phyloP scores from a whole-genome alignment of 2,797 vertebrate species.

The Acipenser transmontanus region DNA sequence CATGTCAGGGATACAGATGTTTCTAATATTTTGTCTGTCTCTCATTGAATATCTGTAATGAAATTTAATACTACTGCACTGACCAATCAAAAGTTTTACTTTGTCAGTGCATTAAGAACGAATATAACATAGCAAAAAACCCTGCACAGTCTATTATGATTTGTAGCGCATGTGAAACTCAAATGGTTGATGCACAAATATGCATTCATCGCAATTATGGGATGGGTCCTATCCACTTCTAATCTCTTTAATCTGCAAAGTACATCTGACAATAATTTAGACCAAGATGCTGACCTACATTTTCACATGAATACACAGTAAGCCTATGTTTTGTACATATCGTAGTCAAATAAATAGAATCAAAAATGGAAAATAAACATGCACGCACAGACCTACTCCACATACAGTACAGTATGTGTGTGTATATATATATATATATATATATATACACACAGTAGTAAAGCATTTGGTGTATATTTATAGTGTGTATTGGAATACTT shows the following conservation, averaged over 20 bases:
- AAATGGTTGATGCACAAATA: constrained; percentile 33
- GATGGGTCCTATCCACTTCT: constrained; percentile 17
- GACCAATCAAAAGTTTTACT: constrained; percentile 51
- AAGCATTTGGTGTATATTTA: no score
- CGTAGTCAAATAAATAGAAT: no score
- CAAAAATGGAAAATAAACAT: no score
- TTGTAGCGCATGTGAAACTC: constrained; percentile 35
- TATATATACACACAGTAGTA: no score
- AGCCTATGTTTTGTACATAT: no score
- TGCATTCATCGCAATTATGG: constrained; percentile 35
- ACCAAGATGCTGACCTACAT: constrained; percentile 28
- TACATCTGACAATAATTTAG: constrained; percentile 46
- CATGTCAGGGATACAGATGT: neutral
- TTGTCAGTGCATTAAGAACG: constrained; percentile 35
- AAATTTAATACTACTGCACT: constrained; percentile 44
- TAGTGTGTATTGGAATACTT: no score
- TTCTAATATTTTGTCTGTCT: no score
- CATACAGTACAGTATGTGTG: no score
- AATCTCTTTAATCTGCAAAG: constrained; percentile 52
- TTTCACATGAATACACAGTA: neutral
- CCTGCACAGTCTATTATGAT: constrained; percentile 53
- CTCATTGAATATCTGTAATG: constrained; percentile 46
- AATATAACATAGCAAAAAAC: constrained; percentile 27
- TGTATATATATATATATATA: no score
- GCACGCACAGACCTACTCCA: no score